A percentile compares a stretch with the other conserved stretches of the same genome.
Conservation (phyloP, 2,888 invertebrate species). For the Xanthia togata region DNA sequence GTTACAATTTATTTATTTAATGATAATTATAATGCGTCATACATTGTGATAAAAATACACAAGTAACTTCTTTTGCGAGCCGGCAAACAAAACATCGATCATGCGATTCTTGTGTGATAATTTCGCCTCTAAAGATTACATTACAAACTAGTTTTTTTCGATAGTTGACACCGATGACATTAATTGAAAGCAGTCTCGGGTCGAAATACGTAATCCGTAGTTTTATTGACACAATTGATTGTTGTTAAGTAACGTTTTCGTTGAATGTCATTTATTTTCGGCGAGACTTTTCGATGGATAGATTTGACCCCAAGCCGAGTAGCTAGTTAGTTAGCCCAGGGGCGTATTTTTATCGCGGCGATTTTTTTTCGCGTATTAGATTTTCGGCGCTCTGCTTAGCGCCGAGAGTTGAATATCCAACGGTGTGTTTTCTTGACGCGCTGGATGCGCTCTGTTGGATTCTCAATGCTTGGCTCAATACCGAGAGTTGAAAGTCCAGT, state of each 20-base stretch:
- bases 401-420: too few species aligned
- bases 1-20: too few species aligned
- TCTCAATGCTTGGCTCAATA: too few species aligned
- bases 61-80: neutral
- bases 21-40: neutral
- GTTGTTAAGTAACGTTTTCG: slow-evolving; percentile 34
- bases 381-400: too few species aligned
- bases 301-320: slow-evolving; percentile 7
- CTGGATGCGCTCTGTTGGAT: too few species aligned
- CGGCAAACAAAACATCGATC: slow-evolving; percentile 27
- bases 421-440: too few species aligned
- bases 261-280: slow-evolving; percentile 41
- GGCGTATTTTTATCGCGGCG: too few species aligned
- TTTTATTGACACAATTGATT: slow-evolving; percentile 43
- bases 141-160: slow-evolving; percentile 32
- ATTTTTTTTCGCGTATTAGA: too few species aligned
- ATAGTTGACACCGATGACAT: slow-evolving; percentile 45
- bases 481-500: too few species aligned
- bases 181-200: slow-evolving; percentile 37
- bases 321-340: slow-evolving; percentile 18
- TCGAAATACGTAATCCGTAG: slow-evolving; percentile 30
- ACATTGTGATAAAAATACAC: neutral
- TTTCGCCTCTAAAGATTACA: slow-evolving; percentile 15
- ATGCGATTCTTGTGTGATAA: slow-evolving; percentile 23
- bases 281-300: neutral